Conservation (phyloP, 2,113 vertebrate genomes). For the Ceyx cyanopectus region DNA sequence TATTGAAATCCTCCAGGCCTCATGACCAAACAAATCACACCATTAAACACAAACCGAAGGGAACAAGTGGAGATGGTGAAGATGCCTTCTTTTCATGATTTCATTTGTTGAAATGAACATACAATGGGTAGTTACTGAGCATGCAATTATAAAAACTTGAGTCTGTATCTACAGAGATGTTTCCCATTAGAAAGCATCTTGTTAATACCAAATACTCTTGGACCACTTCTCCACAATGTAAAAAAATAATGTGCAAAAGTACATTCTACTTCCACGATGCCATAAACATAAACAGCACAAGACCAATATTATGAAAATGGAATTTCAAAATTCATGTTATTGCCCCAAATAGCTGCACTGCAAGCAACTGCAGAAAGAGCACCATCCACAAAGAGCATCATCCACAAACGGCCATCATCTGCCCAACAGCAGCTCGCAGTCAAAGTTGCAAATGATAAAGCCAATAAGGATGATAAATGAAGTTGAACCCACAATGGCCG, state of each 20-base stretch:
- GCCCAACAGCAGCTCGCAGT: neutral
- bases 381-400: neutral
- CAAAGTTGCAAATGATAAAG: neutral
- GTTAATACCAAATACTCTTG: conserved; percentile 41
- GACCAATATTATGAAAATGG: neutral
- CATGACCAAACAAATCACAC: neutral
- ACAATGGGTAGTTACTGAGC: neutral
- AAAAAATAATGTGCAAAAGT: conserved; percentile 31
- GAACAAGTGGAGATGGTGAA: conserved; percentile 27
- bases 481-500: neutral
- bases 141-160: conserved; percentile 3
- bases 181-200: conserved; percentile 49
- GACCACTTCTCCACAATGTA: neutral
- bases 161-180: conserved; percentile 9
- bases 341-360: neutral
- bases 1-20: conserved; percentile 1
- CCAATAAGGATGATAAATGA: neutral
- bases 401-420: neutral
- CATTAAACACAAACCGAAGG: neutral
- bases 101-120: conserved; percentile 1
- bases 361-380: neutral
- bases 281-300: conserved; percentile 3
- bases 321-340: neutral
- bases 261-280: conserved; percentile 5
- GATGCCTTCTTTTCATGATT: neutral